Percentiles rank a stretch among this genome's conserved stretches.
Evolutionary conservation across 2,888 invertebrate species (phyloP).

Genomic region (Cheilosia grossa): DNA sequence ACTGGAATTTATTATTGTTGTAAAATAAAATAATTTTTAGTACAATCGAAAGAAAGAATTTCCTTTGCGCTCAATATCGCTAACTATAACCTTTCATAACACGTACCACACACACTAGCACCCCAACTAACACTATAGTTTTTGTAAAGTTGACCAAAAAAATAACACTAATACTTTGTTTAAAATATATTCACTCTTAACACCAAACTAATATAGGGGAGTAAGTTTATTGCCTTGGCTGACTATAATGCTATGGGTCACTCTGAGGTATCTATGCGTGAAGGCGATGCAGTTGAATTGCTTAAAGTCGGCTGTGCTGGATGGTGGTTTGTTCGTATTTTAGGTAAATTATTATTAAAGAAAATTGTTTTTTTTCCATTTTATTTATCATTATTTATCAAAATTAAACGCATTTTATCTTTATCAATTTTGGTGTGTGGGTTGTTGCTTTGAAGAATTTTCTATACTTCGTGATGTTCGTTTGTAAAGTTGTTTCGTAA

Average conservation of each 20-base stretch:
- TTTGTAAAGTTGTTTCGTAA: too few relatives aligned
- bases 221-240: slow-evolving; percentile 93
- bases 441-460: too few relatives aligned
- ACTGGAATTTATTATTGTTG: neutral
- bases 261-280: slow-evolving; percentile 94
- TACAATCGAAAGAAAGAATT: slow-evolving; percentile 5
- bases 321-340: slow-evolving; percentile 97
- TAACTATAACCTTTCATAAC: slow-evolving; percentile 16
- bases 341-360: slow-evolving; percentile 84
- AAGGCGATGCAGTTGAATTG: slow-evolving; percentile 95
- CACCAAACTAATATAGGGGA: slow-evolving; percentile 85
- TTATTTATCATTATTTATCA: slow-evolving; percentile 18
- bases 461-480: too few relatives aligned
- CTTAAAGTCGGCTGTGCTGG: slow-evolving; percentile 97
- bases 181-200: slow-evolving; percentile 51
- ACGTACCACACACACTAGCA: slow-evolving; percentile 18
- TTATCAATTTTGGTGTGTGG: neutral
- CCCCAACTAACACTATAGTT: slow-evolving; percentile 19
- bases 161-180: slow-evolving; percentile 44
- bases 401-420: neutral
- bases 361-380: slow-evolving; percentile 8
- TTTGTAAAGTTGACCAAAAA: slow-evolving; percentile 26
- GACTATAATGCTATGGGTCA: slow-evolving; percentile 96
- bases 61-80: slow-evolving; percentile 34
- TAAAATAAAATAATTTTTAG: neutral